These are phyloP conservation scores for Papilio polyxenes DNA, from an alignment of 1,140 invertebrate genomes.

Conservation along the genomic window DNA sequence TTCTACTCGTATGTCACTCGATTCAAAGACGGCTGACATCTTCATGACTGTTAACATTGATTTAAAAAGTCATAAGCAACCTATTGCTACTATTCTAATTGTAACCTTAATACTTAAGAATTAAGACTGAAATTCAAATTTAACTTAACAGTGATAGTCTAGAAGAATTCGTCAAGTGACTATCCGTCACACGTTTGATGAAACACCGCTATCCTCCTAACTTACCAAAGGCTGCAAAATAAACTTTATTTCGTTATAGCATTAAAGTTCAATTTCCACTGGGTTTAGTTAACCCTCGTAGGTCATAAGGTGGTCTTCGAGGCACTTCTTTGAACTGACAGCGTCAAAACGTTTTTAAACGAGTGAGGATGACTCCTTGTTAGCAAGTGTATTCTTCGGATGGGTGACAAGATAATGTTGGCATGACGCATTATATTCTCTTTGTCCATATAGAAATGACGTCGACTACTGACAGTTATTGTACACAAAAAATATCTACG, in stretches of 20 bases:
- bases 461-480: conserved; percentile 39
- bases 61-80: conserved; percentile 42
- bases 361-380: conserved; percentile 73
- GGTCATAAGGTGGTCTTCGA: conserved; percentile 56
- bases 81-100: conserved; percentile 28
- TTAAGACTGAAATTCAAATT: conserved; percentile 42
- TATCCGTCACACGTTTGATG: conserved; percentile 66
- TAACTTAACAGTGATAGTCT: conserved; percentile 49
- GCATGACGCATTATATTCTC: conserved; percentile 45
- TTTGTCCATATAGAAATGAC: conserved; percentile 42
- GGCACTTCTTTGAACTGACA: conserved; percentile 61
- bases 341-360: conserved; percentile 70
- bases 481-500: conserved; percentile 10
- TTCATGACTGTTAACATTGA: conserved; percentile 55
- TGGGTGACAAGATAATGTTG: conserved; percentile 70
- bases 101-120: conserved; percentile 33
- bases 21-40: conserved; percentile 69
- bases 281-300: conserved; percentile 53
- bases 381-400: conserved; percentile 64
- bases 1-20: conserved; percentile 69
- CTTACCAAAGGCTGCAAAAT: conserved; percentile 36
- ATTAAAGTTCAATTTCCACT: conserved; percentile 46
- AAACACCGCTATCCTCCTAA: conserved; percentile 53
- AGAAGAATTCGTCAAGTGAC: conserved; percentile 74
- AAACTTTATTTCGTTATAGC: conserved; percentile 37